These are phyloP conservation scores for Daboia siamensis DNA, from an alignment of 2,113 vertebrate genomes.

Conservation along the genomic window DNA sequence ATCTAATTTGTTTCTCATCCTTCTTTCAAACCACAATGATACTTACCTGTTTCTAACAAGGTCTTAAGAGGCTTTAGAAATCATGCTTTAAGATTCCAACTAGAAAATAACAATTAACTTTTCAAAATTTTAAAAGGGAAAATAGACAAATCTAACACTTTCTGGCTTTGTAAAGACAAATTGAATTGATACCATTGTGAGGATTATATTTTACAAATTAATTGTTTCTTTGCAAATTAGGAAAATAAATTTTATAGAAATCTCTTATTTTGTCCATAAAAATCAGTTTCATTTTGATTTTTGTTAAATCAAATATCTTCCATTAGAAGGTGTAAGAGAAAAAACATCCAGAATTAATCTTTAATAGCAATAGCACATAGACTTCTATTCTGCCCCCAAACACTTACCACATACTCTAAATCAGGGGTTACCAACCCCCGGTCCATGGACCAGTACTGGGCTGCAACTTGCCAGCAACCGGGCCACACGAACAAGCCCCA, in stretches of 20 bases:
- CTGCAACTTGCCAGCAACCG: too few relatives aligned
- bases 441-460: too few relatives aligned
- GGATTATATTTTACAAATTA: neutral
- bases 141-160: neutral
- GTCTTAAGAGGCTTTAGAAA: neutral
- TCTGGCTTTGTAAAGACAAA: neutral
- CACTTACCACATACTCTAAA: too few relatives aligned
- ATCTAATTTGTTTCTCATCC: neutral
- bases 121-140: neutral
- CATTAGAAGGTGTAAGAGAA: neutral
- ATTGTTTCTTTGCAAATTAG: neutral
- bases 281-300: neutral
- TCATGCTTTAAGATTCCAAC: neutral
- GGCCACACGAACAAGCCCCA: too few relatives aligned
- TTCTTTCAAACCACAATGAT: neutral
- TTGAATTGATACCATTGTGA: neutral
- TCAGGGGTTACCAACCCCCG: too few relatives aligned
- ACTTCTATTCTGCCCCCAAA: too few relatives aligned
- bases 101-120: neutral
- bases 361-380: neutral
- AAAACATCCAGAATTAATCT: neutral
- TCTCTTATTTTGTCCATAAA: neutral
- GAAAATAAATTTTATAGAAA: neutral
- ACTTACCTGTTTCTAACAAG: neutral
- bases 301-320: neutral